Evolutionary conservation across 1,140 invertebrate species (phyloP), one percentile per base, ranked within the genome.

Genomic region (Sycophila sp.): DNA sequence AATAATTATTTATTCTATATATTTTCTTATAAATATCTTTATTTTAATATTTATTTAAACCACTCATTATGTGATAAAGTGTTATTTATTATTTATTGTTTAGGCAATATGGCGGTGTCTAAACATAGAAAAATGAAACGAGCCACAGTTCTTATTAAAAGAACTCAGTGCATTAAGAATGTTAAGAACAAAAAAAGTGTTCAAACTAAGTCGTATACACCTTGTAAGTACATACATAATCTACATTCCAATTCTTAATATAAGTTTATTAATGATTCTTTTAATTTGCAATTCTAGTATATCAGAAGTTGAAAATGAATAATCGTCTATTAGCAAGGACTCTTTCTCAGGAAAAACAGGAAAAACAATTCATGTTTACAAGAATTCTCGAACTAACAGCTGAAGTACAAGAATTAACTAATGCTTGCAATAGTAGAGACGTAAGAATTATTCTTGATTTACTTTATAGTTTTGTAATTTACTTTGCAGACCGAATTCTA

Each of bases 281-380:
- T 49, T 32, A 36, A 17, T 68, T 55, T 19, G 36, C 19, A 47
- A 1, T 79, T 73, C 10, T 51, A 83, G 80, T 78, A 15, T 83
- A 76, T 17, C 74, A 82, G 34, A 78, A 82, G 53, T 58, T 84
- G 5, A 80, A 80, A 49, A 73, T 17, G 4, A 84, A 84, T 47
- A 84, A 84, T 60, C 77, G 69, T 68, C 76, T 70, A 4, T 73
- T 84, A 13, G 83, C 83, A 0, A 83, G 75, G 11, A 80, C 82
- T 1, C 70, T 84, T 0, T 76, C 78, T 0, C 72, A 79, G 11
- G 77, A 83, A 26, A 84, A 82, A 67, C 76, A 83, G 45, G 80
- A 80, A 22, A 65, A 22, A 34, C 77, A 81, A 38, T 49, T 75
- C 15, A 59, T 83, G 32, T 82, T 78, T 64, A 36, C 75, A 0